Evolutionary conservation across 2,113 vertebrate genomes (phyloP).

Genomic region (Indicator indicator): DNA sequence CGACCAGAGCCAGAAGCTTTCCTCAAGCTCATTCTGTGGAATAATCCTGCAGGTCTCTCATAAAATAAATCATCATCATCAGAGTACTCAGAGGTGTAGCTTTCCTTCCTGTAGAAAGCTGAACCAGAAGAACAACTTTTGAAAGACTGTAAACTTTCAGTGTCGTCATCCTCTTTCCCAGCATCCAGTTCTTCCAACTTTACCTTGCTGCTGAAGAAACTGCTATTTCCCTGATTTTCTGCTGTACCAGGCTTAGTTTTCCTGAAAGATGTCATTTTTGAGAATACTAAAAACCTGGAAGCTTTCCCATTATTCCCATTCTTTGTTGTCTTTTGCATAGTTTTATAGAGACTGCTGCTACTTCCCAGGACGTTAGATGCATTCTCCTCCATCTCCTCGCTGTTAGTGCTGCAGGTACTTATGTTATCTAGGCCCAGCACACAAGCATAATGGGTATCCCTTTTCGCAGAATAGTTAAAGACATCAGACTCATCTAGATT

Average conservation of each 20-base stretch:
- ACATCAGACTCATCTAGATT: background rate
- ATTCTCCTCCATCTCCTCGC: slow-evolving; percentile 70
- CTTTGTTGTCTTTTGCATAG: slow-evolving; percentile 65
- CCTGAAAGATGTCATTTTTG: slow-evolving; percentile 81
- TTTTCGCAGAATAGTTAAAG: slow-evolving; percentile 25
- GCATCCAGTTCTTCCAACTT: slow-evolving; percentile 40
- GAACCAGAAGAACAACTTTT: slow-evolving; percentile 38
- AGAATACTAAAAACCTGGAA: slow-evolving; percentile 75
- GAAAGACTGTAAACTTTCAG: slow-evolving; percentile 48
- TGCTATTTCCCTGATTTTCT: background rate
- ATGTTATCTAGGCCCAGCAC: slow-evolving; percentile 28
- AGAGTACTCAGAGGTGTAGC: slow-evolving; percentile 63
- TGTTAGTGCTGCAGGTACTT: slow-evolving; percentile 68
- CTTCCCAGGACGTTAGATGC: slow-evolving; percentile 19
- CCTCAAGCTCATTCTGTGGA: slow-evolving; percentile 64
- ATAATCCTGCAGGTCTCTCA: slow-evolving; percentile 62
- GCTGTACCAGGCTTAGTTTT: slow-evolving; percentile 49
- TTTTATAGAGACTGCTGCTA: slow-evolving; percentile 63
- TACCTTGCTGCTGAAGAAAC: slow-evolving; percentile 19
- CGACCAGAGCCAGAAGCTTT: slow-evolving; percentile 46
- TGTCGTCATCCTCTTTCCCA: slow-evolving; percentile 55
- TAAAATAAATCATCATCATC: slow-evolving; percentile 78
- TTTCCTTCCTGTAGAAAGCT: slow-evolving; percentile 21
- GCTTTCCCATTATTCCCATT: slow-evolving; percentile 46
- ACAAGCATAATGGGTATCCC: background rate